Conservation (phyloP, 2,888 invertebrate species). For the Epinotia bilunana region DNA sequence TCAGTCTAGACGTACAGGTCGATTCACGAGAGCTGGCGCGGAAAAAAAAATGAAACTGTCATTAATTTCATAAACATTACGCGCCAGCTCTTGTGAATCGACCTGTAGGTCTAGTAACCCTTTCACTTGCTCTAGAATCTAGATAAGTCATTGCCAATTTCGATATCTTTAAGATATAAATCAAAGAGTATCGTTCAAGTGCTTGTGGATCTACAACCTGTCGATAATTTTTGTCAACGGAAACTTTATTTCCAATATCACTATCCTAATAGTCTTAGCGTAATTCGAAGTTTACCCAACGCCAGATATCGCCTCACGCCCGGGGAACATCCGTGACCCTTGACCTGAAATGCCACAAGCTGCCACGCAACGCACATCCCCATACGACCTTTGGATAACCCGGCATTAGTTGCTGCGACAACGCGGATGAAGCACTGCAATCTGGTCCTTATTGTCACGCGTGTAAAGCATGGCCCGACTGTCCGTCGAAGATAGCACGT, state of each 20-base stretch:
- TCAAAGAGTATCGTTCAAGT: background rate
- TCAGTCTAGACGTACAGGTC: no score
- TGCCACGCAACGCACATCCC: slow-evolving; percentile 2
- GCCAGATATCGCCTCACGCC: slow-evolving; percentile 42
- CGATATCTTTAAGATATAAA: background rate
- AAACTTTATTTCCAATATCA: slow-evolving; percentile 43
- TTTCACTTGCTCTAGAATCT: no score
- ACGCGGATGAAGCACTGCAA: slow-evolving; percentile 12
- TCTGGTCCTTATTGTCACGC: slow-evolving; percentile 20
- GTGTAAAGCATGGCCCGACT: slow-evolving; percentile 5
- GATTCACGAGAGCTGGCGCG: no score
- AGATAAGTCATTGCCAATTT: background rate
- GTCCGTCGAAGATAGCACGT: slow-evolving; percentile 16
- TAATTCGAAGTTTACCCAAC: slow-evolving; percentile 37
- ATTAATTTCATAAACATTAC: no score
- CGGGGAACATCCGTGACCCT: slow-evolving; percentile 10
- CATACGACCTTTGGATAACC: slow-evolving; percentile 33
- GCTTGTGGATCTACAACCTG: background rate
- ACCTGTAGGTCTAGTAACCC: no score
- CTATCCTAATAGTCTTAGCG: slow-evolving; percentile 38
- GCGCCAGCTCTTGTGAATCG: no score
- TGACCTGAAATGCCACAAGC: slow-evolving; percentile 17
- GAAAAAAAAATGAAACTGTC: no score
- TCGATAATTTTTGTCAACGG: slow-evolving; percentile 8
- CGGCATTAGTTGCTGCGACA: background rate